phyloP scores from a whole-genome alignment of 2,797 vertebrate genomes.

The Anolis apletophallus region DNA sequence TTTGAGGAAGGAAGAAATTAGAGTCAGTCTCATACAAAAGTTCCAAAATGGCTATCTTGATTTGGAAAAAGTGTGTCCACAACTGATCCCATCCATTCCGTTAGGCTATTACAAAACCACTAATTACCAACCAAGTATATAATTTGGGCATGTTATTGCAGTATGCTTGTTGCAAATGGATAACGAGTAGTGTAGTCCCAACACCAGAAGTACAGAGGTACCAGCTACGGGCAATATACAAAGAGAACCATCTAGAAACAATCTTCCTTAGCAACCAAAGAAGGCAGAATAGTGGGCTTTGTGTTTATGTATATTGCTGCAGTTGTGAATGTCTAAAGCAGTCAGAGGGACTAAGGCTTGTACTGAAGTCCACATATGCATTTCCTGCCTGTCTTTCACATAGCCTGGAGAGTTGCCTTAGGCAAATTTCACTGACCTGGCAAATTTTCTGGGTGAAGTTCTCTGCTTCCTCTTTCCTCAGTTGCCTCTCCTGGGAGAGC shows the following conservation, averaged over 20 bases:
- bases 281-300: not conserved
- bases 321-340: not conserved
- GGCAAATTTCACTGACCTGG: conserved; percentile 77
- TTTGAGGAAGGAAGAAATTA: not conserved
- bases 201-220: too few species aligned
- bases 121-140: not conserved
- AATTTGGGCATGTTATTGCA: not conserved
- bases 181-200: not conserved
- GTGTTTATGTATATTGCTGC: not conserved
- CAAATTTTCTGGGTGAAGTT: conserved; percentile 83
- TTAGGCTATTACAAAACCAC: not conserved
- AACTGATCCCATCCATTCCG: not conserved
- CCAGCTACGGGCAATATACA: not conserved
- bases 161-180: not conserved
- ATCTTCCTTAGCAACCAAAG: not conserved
- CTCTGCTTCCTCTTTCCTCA: conserved; percentile 83
- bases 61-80: not conserved
- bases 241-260: not conserved
- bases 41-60: conserved; percentile 1
- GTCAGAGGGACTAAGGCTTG: not conserved
- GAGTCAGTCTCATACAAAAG: not conserved
- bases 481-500: conserved; percentile 84
- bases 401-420: not conserved
- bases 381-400: not conserved
- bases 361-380: not conserved